Evolutionary conservation across 23 tunicate genomes (phyloP), one percentile per base, ranked within the genome.

Genomic region (Diplosoma virens): DNA sequence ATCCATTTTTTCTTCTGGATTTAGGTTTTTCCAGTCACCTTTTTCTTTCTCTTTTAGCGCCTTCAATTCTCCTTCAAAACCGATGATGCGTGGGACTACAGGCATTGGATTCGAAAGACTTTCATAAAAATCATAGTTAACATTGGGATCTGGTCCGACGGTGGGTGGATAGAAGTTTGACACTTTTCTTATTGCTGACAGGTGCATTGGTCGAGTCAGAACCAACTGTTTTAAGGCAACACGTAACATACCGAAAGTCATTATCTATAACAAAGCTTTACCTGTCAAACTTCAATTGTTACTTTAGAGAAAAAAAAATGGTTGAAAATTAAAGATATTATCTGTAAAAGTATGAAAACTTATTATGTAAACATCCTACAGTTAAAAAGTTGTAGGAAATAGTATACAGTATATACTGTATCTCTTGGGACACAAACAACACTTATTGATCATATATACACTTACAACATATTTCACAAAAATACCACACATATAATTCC

Each of bases 1-100:
- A 53, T 92, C 93, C 86, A 73, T 80, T 69, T 73, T 80, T 18
- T 92, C 92, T 24, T 92, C 97, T 26, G 37, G 66, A n/a, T 79
- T 47, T 52, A 92, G 69, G 21, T 77, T 60, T 52, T 81, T 85
- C 97, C 97, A 92, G 47, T 76, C 83, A 9, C 91, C 91, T 16
- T 61, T 50, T 67, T 92, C 97, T 68, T 83, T 85, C 32, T 75
- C 87, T 71, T 92, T 92, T 64, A 92, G 30, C 5, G 84, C 84
- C 35, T 84, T 76, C n/a, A 92, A 76, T 59, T 92, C 97, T 3
- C 67, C 87, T 32, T 54, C 45, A 34, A 50, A 67, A n/a, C 28
- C 68, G 14, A 82, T 33, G 0, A 72, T 80, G 0, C 94, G 84
- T 31, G 94, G 98, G 14, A 28, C n/a, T 5, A 20, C 72, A 20